A percentile compares a stretch with the other conserved stretches of the same genome.
phyloP scores from a whole-genome alignment of 2,888 invertebrate genomes.

The Drosophila anomalata region DNA sequence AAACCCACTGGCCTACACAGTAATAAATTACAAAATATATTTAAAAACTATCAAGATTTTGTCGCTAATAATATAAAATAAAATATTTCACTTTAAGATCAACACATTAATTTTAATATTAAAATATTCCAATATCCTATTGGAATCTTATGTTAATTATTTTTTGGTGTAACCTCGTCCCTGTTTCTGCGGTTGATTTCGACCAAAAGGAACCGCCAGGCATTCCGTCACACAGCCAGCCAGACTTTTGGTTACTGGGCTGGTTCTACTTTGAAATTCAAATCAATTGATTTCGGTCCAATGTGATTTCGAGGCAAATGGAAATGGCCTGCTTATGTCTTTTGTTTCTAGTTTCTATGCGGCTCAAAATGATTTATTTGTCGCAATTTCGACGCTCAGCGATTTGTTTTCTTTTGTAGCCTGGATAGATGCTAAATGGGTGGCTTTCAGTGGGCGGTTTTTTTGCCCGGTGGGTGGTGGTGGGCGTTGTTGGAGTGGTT shows the following conservation, averaged over 20 bases:
- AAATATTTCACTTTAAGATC: not conserved
- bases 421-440: constrained; percentile 24
- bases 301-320: constrained; percentile 76
- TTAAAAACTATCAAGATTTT: not conserved
- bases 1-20: constrained; percentile 18
- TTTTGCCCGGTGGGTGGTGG: not conserved
- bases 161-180: constrained; percentile 11
- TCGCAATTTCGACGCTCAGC: constrained; percentile 78
- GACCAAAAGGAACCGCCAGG: constrained; percentile 18
- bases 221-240: constrained; percentile 16
- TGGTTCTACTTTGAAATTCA: constrained; percentile 73
- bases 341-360: constrained; percentile 67
- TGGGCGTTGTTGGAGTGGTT: not conserved
- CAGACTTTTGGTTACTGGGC: constrained; percentile 24
- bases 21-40: not conserved
- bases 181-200: constrained; percentile 44
- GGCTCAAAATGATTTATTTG: constrained; percentile 81
- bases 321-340: constrained; percentile 77
- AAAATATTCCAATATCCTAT: not conserved
- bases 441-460: constrained; percentile 3
- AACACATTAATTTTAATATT: not conserved
- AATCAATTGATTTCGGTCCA: constrained; percentile 75
- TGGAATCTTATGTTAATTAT: not conserved
- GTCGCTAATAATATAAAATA: not conserved
- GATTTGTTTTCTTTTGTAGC: constrained; percentile 61